Evolutionary conservation across 2,888 invertebrate species (phyloP), one percentile per base, ranked within the genome.

Genomic region (Imbricaverruca yamaguchii): DNA sequence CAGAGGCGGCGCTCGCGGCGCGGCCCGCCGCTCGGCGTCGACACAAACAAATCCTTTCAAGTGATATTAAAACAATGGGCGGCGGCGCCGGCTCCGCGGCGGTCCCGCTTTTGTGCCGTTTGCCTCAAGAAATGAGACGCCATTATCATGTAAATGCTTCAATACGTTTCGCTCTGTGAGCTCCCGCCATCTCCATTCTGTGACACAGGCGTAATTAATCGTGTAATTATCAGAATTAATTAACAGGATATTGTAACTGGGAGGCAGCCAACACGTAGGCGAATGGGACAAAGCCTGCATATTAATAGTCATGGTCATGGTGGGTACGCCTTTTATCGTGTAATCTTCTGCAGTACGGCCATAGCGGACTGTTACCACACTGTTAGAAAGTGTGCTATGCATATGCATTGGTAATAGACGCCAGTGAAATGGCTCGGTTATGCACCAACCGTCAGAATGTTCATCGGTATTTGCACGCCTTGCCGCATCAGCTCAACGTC

Each of bases 61-160:
- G 21, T 74, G 74, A 74, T 74, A 74, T 55, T 74, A 55, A 74
- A 74, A 74, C 74, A 74, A 74, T 74, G 74, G 55, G 18, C 53
- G 55, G 53, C 21, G 0, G 55, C 21, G 74, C 10, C 8, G 74
- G 18, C 21, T 9, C 21, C 23, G 18, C 74, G 21, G 21, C 39
- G 55, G 21, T 21, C 12, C 74, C 18, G 55, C 74, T 74, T 74
- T 74, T 74, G 74, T 74, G 74, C 74, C 39, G 74, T 74, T 74
- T 74, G 74, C 74, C 55, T 53, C 74, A 53, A 74, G 74, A 55
- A 74, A 74, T 74, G 74, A 55, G 74, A 21, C 53, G 74, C 13
- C 74, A 74, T 74, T 74, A 74, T 74, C 74, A 74, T 74, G 74
- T 74, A 74, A 74, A 74, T 74, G 74, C 74, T 53, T 21, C 74